Base-by-base conservation (phyloP, 1,140 invertebrate species). In the Eupristina koningsbergeri region DNA sequence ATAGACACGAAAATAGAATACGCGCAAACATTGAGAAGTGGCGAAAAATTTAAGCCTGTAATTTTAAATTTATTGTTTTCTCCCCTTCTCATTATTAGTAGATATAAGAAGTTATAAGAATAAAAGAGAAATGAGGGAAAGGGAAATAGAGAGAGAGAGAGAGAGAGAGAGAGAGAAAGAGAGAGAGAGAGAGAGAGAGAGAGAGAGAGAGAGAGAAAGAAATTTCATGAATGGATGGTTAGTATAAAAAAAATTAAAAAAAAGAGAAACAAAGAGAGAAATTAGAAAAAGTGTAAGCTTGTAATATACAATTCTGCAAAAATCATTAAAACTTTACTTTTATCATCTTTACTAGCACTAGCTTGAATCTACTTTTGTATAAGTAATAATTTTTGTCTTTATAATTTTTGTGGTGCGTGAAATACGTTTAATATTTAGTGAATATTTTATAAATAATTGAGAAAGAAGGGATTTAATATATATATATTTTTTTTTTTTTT, bases 1-100 rank as follows among this genome's bases (percentile, higher is more conserved):
- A 92, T 92, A 91, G 89, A 89, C 82, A 91, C 91, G 85, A 86
- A 92, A 92, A 92, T 92, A 92, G 91, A 91, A 90, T 87, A 81
- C 64, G 83, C 39, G 80, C 58, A 67, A 50, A 73, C 81, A 81
- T 83, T 86, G 3, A 71, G 39, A 8, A 9, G 67, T 71, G 17
- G 36, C 36, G 9, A 39, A 71, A 41, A 41, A 11, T 15, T 71
- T 71, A 36, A 36, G 6, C 41, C 19, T 71, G 17, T 71, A 41
- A 22, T 39, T 41, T 71, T 8, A n/a, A 71, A 71, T n/a, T 39
- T 71, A 71, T 71, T 36, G 29, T 41, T 41, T 19, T 11, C 26
- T 71, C 9, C 5, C 22, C 3, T 71, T 39, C 22, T 71, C 36
- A 41, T 9, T 41, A 41, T 71, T 41, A 41, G 19, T 69, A 45